A percentile compares a stretch with the other conserved stretches of the same genome.
Evolutionary conservation across 2,888 invertebrate genomes (phyloP).

Genomic region (Mesorhabditis belari): DNA sequence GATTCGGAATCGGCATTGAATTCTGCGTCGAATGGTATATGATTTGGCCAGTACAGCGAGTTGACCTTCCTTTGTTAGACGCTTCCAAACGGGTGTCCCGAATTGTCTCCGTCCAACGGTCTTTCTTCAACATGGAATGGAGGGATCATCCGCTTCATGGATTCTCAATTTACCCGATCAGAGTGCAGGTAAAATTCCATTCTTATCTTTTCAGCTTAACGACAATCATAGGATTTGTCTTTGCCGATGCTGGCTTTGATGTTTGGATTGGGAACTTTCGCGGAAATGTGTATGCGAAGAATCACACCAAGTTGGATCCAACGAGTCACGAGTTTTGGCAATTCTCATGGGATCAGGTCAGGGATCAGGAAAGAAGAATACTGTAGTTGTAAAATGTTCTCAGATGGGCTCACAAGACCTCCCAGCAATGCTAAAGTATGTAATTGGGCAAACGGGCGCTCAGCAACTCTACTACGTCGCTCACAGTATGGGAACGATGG

Average conservation of each 20-base stretch:
- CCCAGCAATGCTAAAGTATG: constrained; percentile 74
- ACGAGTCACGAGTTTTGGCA: neutral
- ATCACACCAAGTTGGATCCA: neutral
- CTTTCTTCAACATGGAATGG: neutral
- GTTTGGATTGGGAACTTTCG: neutral
- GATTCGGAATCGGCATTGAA: no score
- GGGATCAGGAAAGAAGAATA: constrained; percentile 20
- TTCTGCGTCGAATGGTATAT: neutral
- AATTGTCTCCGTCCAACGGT: neutral
- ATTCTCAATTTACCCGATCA: neutral
- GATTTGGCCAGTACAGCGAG: no score
- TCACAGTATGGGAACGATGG: constrained; percentile 73
- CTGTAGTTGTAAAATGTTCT: neutral
- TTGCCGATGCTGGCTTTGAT: constrained; percentile 1
- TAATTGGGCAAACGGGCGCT: constrained; percentile 61
- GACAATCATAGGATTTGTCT: neutral
- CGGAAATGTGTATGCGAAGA: neutral
- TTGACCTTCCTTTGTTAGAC: no score
- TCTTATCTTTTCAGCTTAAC: no score
- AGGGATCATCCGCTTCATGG: neutral
- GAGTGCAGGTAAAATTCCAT: no score
- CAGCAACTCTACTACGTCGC: constrained; percentile 70
- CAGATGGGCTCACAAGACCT: constrained; percentile 73
- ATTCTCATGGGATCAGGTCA: constrained; percentile 70
- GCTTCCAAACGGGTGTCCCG: neutral